Conservation (phyloP, 2,113 vertebrate species). For the Malurus cyaneus region DNA sequence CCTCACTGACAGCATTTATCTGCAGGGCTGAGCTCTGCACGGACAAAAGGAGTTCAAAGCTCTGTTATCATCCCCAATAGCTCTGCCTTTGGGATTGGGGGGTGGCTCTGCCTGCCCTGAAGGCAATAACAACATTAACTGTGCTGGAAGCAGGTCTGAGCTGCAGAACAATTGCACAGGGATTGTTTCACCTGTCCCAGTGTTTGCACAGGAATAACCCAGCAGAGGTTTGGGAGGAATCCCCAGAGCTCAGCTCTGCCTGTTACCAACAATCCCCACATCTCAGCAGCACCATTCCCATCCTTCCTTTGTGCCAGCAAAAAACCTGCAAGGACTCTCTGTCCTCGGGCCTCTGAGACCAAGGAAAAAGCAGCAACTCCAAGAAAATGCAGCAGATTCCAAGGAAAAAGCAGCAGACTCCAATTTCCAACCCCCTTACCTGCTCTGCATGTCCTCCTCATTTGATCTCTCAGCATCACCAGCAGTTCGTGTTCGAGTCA, state of each 20-base stretch:
- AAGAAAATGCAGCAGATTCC: not conserved
- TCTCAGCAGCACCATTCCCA: no score
- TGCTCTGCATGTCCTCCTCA: not conserved
- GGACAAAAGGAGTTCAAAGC: constrained; percentile 18
- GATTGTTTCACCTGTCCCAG: not conserved
- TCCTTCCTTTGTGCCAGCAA: not conserved
- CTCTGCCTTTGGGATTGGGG: not conserved
- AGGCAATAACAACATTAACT: not conserved
- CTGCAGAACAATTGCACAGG: not conserved
- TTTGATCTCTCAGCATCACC: not conserved
- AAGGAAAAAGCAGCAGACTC: not conserved
- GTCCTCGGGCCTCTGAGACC: not conserved
- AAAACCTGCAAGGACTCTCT: not conserved
- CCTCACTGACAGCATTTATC: constrained; percentile 21
- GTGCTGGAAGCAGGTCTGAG: not conserved
- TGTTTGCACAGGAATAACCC: not conserved
- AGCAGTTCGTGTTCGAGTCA: not conserved
- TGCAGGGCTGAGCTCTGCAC: not conserved
- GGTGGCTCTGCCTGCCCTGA: not conserved
- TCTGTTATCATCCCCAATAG: not conserved
- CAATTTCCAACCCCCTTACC: not conserved
- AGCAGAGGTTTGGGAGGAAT: not conserved
- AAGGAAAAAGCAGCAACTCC: not conserved
- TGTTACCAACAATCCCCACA: not conserved
- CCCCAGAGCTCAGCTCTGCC: accelerated